Base-by-base conservation (phyloP, 2,113 vertebrate genomes). In the Rhineura floridana region DNA sequence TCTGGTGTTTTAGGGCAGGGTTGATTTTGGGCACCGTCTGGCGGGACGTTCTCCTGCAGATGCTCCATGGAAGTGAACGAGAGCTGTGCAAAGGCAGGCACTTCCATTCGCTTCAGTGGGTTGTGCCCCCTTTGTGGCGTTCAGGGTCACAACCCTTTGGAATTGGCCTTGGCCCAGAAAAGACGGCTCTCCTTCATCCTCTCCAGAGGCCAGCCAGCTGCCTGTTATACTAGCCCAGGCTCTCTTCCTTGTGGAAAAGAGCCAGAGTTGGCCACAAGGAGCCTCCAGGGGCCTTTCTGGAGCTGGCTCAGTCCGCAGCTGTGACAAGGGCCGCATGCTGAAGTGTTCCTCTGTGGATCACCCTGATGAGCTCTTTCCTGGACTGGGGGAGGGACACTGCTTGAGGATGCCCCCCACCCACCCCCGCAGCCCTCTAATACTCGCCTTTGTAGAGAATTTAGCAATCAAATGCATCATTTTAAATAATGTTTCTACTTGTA, bases 401-500 rank as follows among this genome's bases (percentile, higher is more conserved):
- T 44, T 11, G 15, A 48, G 59, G 33, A n/a, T 3, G 23, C 11
- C 3, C 88, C 69, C 55, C 17, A 19, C 55, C 70, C 4, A 52
- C 19, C 21, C 88, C 62, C 11, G 25, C 77, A 63, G 23, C 50
- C 73, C 28, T 30, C 82, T 70, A 70, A n/a, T 80, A 79, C 28
- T 69, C 21, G 39, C 87, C 82, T 79, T 83, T 48, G 73, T 79
- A 84, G 81, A 84, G 81, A 81, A 65, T 25, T 85, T 75, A 75
- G 83, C 42, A 65, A 73, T 77, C 77, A 52, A 50, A 87, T 39
- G 81, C 46, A 88, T 78, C 90, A 42, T 93, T 94, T 94, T 93
- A 83, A 88, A 83, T 83, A 88, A 83, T 73, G 28, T 95, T 94
- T 94, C 79, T 94, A 94, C 88, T 89, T 94, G 93, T 94, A 95